Evolutionary conservation across 53 echinoderm and acorn worm species (phyloP), one percentile per base, ranked within the genome.

Genomic region (Hippasteria phrygiana): DNA sequence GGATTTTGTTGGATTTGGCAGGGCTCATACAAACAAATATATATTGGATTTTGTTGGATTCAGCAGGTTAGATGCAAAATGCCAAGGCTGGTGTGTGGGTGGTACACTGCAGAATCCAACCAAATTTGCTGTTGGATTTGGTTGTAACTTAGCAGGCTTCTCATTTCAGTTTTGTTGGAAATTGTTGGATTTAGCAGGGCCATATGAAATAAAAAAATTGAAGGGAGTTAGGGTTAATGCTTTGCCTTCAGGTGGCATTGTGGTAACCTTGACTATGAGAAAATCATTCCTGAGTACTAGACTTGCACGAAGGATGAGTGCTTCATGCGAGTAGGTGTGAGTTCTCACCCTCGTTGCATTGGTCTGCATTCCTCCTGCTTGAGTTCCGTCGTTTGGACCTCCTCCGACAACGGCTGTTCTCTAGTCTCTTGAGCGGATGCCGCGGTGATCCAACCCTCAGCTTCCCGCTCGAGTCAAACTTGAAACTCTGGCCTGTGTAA

Each of bases 391-490:
- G 13, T 51, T 67, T 85, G 70, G 85, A 85, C 1, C 43, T 65
- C 33, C 85, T 37, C 34, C 71, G 47, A 6, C 85, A 70, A n/a
- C 50, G 85, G 39, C 85, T 71, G 74, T 90, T 90, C 37, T 90
- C 90, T 1, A 90, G 62, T 48, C 90, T 71, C 43, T 90, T 80
- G 9, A 90, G 74, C 13, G 90, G 90, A 36, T 45, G 63, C n/a
- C 90, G 80, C 59, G 82, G 73, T 3, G 89, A 65, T 40, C 66
- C 62, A 1, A 32, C 27, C 28, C 73, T 72, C 73, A 90, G 62
- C 74, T 90, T 90, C 9, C 90, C 90, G 48, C 59, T 90, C 13
- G 59, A 53, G 37, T 90, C 90, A 41, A 90, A 64, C 46, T 79
- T 72, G 46, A 81, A 90, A 65, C 81, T 82, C 82, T 90, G 72